Base-by-base conservation (phyloP, 2,888 invertebrate species). In the Stenurella melanura region DNA sequence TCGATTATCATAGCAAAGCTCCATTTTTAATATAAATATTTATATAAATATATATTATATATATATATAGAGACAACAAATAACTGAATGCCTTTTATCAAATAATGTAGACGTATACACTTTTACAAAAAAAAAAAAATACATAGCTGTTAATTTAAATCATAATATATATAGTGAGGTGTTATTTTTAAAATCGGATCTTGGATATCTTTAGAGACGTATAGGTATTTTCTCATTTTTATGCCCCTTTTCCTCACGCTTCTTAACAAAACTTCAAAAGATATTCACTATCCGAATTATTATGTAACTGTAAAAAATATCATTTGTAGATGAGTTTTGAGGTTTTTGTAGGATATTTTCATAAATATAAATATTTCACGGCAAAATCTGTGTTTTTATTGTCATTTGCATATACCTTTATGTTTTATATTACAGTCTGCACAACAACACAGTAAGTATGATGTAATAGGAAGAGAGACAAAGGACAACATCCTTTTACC, bases 351-450 rank as follows among this genome's bases (percentile, higher is more conserved):
- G 89, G 87, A 89, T 89, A 89, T 89, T 89, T 89, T 89, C 89
- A 88, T 89, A 89, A 89, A 89, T 89, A 89, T 89, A 89, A 89
- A 89, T 88, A 88, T 88, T 89, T 89, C 88, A 89, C 88, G 88
- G 88, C 88, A 82, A 69, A n/a, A 18, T 69, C 18, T 54, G 34
- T 50, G 70, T 75, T 73, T 19, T 54, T 61, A n/a, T 57, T 54
- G 18, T 34, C 57, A 63, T 7, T 42, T n/a, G n/a, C 15, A 54
- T 4, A 15, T 15, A 4, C 54, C 7, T 34, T 34, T 34, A 9
- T 9, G 7, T 9, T 34, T 34, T 34, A 9, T 34, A 34, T 34
- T 9, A 7, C 30, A 34, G 7, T 2, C 0, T 34, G 9, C 3
- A 34, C 30, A 26, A 26, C 21, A 26, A 26, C 21, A 26, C 21